Evolutionary conservation across 2,797 vertebrate species (phyloP).

Genomic region (Malacoctenus gilli): DNA sequence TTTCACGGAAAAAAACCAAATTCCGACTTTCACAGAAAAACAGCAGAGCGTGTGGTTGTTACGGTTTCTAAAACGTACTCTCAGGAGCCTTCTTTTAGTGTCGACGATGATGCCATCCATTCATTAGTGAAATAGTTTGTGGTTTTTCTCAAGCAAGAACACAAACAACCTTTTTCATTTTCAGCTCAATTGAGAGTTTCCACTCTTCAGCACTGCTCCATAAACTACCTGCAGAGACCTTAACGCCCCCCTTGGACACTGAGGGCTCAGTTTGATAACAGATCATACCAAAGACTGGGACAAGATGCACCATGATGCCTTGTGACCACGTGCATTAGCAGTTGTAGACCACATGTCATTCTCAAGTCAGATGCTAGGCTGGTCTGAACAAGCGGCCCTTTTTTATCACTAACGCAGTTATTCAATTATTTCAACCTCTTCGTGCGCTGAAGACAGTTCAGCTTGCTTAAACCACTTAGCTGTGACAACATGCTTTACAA

Average conservation of each 20-base stretch:
- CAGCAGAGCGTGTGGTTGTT: neutral
- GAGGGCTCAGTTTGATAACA: slow-evolving; percentile 24
- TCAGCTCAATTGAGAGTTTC: neutral
- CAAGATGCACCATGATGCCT: slow-evolving; percentile 52
- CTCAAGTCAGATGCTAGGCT: slow-evolving; percentile 74
- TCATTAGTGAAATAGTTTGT: neutral
- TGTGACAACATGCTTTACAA: slow-evolving; percentile 33
- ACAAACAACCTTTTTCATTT: neutral
- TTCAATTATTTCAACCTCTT: slow-evolving; percentile 67
- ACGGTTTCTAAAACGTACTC: too few relatives aligned
- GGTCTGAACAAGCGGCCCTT: slow-evolving; percentile 68
- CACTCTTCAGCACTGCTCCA: slow-evolving; percentile 1
- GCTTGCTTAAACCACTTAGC: slow-evolving; percentile 35
- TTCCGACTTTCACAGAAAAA: neutral
- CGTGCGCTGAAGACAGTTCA: slow-evolving; percentile 40
- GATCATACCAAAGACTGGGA: slow-evolving; percentile 35
- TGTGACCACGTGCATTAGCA: slow-evolving; percentile 62
- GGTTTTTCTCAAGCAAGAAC: neutral
- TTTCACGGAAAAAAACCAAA: slow-evolving; percentile 15
- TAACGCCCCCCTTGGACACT: slow-evolving; percentile 20
- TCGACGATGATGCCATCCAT: neutral
- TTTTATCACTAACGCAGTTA: slow-evolving; percentile 71
- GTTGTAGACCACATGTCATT: slow-evolving; percentile 69
- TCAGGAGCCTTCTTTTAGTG: too few relatives aligned
- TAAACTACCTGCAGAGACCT: slow-evolving; percentile 27